Percentiles rank a stretch among this genome's conserved stretches.
Evolutionary conservation across 2,888 invertebrate genomes (phyloP).

Genomic region (Xestia sexstrigata): DNA sequence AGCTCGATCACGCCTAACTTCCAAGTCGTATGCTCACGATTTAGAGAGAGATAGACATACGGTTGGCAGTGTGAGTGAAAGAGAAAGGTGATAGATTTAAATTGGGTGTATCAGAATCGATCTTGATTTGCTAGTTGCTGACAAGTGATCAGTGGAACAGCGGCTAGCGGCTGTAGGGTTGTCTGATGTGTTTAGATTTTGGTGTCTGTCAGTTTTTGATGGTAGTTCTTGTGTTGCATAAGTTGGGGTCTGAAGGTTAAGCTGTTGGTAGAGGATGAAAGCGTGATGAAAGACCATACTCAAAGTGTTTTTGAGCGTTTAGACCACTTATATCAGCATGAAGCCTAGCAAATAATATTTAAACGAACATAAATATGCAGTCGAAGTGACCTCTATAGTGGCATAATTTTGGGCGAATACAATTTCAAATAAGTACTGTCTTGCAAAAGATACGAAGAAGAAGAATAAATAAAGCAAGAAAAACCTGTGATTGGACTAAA

Average conservation of each 20-base stretch:
- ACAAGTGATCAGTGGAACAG: slow-evolving; percentile 86
- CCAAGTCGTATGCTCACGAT: slow-evolving; percentile 69
- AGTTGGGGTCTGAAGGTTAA: slow-evolving; percentile 30
- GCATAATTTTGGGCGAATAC: background rate
- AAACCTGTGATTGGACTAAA: background rate
- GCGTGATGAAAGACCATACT: background rate
- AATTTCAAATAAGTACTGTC: background rate
- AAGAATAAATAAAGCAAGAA: background rate
- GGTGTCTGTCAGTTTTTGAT: slow-evolving; percentile 39
- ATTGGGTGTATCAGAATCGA: slow-evolving; percentile 87
- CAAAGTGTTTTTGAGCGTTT: background rate
- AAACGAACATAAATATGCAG: background rate
- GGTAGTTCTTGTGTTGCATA: slow-evolving; percentile 39
- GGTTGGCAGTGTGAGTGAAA: slow-evolving; percentile 48
- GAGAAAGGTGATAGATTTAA: slow-evolving; percentile 76
- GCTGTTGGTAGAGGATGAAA: slow-evolving; percentile 12
- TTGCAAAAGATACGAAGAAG: too few relatives aligned
- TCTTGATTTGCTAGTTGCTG: slow-evolving; percentile 88
- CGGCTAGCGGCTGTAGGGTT: slow-evolving; percentile 60
- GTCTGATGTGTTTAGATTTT: slow-evolving; percentile 38
- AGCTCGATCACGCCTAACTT: slow-evolving; percentile 72
- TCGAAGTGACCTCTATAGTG: background rate
- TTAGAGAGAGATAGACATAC: slow-evolving; percentile 64
- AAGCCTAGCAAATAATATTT: background rate
- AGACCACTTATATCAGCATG: background rate